Conservation (phyloP, 64 coral and sea anemone species). For the Cladopsammia gracilis region DNA sequence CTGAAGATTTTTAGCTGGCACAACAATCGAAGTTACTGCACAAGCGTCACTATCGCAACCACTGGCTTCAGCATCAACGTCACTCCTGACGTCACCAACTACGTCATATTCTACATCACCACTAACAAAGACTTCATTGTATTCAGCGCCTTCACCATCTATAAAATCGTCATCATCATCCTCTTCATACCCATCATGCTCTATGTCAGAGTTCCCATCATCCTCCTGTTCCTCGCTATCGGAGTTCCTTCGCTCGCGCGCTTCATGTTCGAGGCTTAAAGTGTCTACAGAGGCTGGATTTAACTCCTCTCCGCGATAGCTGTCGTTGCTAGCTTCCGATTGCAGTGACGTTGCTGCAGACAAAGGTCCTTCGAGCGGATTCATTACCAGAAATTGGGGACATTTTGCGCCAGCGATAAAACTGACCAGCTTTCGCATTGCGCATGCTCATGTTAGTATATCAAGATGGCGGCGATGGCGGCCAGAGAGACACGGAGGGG, state of each 20-base stretch:
- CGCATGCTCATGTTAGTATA: no score
- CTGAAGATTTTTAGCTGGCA: slow-evolving; percentile 66
- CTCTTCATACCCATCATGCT: slow-evolving; percentile 54
- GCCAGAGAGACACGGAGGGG: no score
- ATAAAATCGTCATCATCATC: slow-evolving; percentile 51
- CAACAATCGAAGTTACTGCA: background rate
- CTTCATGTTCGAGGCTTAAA: background rate
- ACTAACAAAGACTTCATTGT: background rate
- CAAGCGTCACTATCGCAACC: slow-evolving; percentile 28
- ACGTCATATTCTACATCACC: slow-evolving; percentile 18
- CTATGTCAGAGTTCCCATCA: slow-evolving; percentile 51
- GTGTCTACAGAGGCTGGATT: background rate
- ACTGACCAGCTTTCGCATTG: no score
- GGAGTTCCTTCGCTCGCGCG: background rate
- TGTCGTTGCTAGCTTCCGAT: slow-evolving; percentile 53
- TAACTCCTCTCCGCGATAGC: slow-evolving; percentile 1
- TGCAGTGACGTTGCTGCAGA: slow-evolving; percentile 33
- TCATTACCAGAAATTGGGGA: no score
- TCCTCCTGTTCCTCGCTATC: slow-evolving; percentile 55
- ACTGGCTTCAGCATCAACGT: slow-evolving; percentile 3
- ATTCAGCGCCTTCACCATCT: slow-evolving; percentile 30
- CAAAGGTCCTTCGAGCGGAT: slow-evolving; percentile 10
- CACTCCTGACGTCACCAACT: slow-evolving; percentile 9
- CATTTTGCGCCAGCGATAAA: no score
- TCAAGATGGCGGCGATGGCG: no score